These are phyloP conservation scores for Metopolophium dirhodum DNA, from an alignment of 1,140 invertebrate genomes.

Conservation along the genomic window DNA sequence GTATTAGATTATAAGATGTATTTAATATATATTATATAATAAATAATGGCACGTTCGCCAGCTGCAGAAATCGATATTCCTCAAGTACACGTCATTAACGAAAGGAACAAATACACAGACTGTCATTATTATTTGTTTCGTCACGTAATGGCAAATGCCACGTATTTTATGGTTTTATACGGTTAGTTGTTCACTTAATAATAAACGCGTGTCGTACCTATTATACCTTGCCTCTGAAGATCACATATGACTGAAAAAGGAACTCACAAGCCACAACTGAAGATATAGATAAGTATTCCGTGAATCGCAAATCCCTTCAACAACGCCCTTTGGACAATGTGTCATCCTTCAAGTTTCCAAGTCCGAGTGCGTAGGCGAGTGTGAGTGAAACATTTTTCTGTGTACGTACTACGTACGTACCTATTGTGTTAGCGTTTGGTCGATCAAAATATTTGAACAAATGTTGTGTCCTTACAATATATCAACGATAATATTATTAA, in stretches of 20 bases:
- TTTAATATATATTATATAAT: neutral
- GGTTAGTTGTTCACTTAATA: neutral
- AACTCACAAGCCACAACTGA: neutral
- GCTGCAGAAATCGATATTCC: neutral
- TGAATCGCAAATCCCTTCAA: neutral
- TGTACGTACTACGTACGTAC: no score
- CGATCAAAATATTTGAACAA: neutral
- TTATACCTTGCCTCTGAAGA: neutral
- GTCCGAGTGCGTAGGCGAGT: neutral
- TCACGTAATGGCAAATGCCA: neutral
- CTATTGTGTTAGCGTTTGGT: neutral
- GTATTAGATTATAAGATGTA: neutral
- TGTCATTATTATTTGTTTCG: neutral
- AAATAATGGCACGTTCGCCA: neutral
- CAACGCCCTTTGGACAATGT: neutral
- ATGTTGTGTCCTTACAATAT: neutral
- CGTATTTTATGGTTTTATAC: neutral
- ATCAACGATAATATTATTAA: neutral
- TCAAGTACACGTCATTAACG: neutral
- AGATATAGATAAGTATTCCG: no score
- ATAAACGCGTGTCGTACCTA: neutral
- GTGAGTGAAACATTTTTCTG: neutral
- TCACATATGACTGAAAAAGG: neutral
- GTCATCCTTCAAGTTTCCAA: neutral
- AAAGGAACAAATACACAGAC: neutral